phyloP scores from a whole-genome alignment of 2,888 invertebrate genomes.

The Blastobasis adustella region DNA sequence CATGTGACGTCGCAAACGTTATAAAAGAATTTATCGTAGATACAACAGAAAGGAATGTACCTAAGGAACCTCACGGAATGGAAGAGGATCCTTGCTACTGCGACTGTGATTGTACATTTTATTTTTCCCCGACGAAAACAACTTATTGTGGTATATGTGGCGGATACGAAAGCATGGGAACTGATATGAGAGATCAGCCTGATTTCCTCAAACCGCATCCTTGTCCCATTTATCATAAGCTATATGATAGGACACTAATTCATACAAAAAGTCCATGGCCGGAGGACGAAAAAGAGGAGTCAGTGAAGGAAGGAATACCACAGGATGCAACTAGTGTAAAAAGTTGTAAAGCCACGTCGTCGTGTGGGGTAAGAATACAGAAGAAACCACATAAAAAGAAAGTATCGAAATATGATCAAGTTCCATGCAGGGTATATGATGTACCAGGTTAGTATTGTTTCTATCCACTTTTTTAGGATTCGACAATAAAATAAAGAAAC shows the following conservation, averaged over 20 bases:
- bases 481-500: no score
- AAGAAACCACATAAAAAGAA: slow-evolving; percentile 28
- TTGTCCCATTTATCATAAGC: slow-evolving; percentile 61
- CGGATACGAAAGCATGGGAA: slow-evolving; percentile 58
- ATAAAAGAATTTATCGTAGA: slow-evolving; percentile 57
- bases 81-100: slow-evolving; percentile 51
- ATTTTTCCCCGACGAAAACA: slow-evolving; percentile 44
- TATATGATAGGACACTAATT: slow-evolving; percentile 51
- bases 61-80: not conserved
- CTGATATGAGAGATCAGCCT: slow-evolving; percentile 48
- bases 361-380: slow-evolving; percentile 19
- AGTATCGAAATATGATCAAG: slow-evolving; percentile 7
- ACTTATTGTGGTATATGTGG: slow-evolving; percentile 63
- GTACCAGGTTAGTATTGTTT: no score
- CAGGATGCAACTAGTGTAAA: slow-evolving; percentile 16
- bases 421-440: no score
- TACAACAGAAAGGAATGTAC: slow-evolving; percentile 11
- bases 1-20: slow-evolving; percentile 50
- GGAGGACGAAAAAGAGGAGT: slow-evolving; percentile 33
- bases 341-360: slow-evolving; percentile 27
- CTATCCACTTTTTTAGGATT: no score
- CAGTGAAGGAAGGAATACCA: slow-evolving; percentile 8
- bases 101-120: slow-evolving; percentile 58
- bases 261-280: slow-evolving; percentile 49
- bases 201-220: slow-evolving; percentile 51